Evolutionary conservation across 2,888 invertebrate species (phyloP).

Genomic region (Choristoneura rosaceana): DNA sequence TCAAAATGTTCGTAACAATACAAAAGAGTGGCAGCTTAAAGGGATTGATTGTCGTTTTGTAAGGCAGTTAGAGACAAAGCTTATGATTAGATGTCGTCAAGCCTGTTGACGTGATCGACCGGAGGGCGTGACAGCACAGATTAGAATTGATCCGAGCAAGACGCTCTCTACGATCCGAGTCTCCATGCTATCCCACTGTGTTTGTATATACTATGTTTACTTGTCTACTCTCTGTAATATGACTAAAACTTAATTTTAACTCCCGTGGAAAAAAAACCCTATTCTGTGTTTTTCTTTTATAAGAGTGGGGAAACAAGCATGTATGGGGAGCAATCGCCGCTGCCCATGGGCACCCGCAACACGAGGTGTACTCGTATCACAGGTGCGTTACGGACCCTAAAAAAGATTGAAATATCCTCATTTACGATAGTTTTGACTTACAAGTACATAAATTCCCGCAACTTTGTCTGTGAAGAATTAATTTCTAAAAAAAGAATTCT

Average conservation of each 20-base stretch:
- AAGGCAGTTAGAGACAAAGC: conserved; percentile 35
- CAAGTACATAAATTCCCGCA: too few species aligned
- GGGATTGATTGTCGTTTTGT: conserved; percentile 28
- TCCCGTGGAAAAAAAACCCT: background rate
- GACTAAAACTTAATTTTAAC: background rate
- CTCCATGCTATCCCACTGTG: conserved; percentile 59
- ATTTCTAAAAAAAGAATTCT: too few species aligned
- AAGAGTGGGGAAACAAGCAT: too few species aligned
- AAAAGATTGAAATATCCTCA: too few species aligned
- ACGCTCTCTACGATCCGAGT: conserved; percentile 52
- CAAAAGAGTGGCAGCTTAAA: conserved; percentile 23
- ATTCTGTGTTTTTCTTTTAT: background rate
- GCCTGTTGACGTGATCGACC: conserved; percentile 55
- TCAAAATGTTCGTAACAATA: conserved; percentile 10
- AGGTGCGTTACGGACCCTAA: too few species aligned
- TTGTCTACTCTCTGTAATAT: background rate
- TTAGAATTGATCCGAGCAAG: conserved; percentile 74
- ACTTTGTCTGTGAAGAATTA: too few species aligned
- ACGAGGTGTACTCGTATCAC: too few species aligned
- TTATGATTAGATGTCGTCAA: conserved; percentile 59
- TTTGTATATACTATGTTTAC: conserved; percentile 15
- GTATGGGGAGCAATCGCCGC: too few species aligned
- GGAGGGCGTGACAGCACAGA: conserved; percentile 68
- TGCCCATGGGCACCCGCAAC: too few species aligned
- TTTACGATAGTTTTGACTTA: too few species aligned